phyloP scores from a whole-genome alignment of 2,113 vertebrate species.

The Channa argus region DNA sequence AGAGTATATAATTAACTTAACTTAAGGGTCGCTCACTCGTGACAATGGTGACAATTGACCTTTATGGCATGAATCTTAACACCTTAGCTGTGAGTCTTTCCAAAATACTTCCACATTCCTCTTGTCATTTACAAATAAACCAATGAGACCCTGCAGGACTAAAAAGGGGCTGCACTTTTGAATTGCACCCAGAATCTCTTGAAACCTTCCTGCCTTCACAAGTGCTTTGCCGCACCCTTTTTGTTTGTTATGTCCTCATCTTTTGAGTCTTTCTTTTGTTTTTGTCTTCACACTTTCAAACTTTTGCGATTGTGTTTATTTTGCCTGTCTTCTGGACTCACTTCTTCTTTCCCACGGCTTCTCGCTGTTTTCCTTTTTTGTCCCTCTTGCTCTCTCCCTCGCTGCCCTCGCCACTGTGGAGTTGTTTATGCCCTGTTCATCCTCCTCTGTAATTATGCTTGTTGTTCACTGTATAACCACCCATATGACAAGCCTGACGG shows the following conservation, averaged over 20 bases:
- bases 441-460: constrained; percentile 65
- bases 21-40: neutral
- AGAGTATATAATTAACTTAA: constrained; percentile 20
- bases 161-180: neutral
- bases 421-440: constrained; percentile 57
- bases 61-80: constrained; percentile 10
- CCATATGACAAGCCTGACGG: constrained; percentile 53
- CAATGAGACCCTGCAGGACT: constrained; percentile 3
- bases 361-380: constrained; percentile 19
- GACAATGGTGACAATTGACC: constrained; percentile 7
- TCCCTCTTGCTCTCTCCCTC: constrained; percentile 8
- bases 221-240: neutral
- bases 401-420: constrained; percentile 19
- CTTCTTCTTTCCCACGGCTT: neutral
- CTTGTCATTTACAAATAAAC: constrained; percentile 28
- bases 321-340: constrained; percentile 10
- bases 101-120: neutral
- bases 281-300: no score
- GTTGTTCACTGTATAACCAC: constrained; percentile 59
- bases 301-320: no score
- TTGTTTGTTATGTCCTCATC: constrained; percentile 22
- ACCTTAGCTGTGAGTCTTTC: constrained; percentile 39
- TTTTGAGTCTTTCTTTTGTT: constrained; percentile 9
- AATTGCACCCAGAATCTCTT: constrained; percentile 17
- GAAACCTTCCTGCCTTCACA: constrained; percentile 4